A percentile compares a stretch with the other conserved stretches of the same genome.
phyloP scores from a whole-genome alignment of 2,888 invertebrate genomes.

The Eupsilia transversa region DNA sequence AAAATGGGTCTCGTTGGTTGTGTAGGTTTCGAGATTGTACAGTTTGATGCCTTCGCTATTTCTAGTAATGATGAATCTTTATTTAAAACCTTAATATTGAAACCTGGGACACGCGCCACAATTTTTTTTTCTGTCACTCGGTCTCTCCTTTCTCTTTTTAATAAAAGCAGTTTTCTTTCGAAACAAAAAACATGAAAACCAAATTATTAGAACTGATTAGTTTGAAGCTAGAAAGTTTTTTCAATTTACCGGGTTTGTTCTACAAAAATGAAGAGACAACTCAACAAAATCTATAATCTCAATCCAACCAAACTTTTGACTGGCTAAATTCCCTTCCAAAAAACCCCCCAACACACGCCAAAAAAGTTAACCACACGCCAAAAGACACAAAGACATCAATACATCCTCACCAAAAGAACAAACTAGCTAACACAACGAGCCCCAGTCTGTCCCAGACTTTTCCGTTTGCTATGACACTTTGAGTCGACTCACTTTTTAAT shows the following conservation, averaged over 20 bases:
- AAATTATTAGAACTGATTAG: neutral
- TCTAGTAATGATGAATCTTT: neutral
- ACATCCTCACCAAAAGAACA: slow-evolving; percentile 71
- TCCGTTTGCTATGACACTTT: slow-evolving; percentile 85
- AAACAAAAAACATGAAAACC: neutral
- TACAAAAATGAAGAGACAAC: neutral
- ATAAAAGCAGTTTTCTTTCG: too few species aligned
- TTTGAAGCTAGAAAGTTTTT: neutral
- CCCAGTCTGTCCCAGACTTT: slow-evolving; percentile 68
- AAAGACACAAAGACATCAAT: slow-evolving; percentile 62
- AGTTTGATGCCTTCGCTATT: neutral
- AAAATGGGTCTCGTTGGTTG: slow-evolving; percentile 18
- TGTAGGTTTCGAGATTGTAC: neutral
- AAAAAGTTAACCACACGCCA: slow-evolving; percentile 52
- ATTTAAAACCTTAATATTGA: neutral
- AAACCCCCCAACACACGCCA: slow-evolving; percentile 14
- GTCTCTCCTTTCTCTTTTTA: too few species aligned
- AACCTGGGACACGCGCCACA: too few species aligned
- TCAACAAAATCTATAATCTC: neutral
- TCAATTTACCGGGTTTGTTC: neutral
- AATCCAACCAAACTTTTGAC: neutral
- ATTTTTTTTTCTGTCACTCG: too few species aligned
- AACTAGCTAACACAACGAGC: slow-evolving; percentile 63
- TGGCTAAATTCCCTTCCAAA: neutral
- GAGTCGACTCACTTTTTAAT: slow-evolving; percentile 89